Conservation (phyloP, 2,797 vertebrate species). For the Gambusia yucatana region DNA sequence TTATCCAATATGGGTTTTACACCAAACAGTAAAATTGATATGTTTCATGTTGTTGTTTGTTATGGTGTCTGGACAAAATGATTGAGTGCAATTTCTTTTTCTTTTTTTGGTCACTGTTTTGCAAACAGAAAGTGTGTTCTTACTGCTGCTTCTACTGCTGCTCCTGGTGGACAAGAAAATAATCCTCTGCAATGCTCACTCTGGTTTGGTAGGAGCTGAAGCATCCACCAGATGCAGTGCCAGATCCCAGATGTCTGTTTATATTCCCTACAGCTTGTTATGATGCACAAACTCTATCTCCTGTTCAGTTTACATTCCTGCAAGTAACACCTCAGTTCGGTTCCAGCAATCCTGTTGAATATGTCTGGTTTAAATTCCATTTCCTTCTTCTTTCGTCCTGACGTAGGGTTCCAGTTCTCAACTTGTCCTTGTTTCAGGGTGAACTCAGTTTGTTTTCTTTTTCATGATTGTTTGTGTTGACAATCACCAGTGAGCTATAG, state of each 20-base stretch:
- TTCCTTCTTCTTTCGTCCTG: conserved; percentile 34
- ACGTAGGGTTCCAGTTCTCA: background rate
- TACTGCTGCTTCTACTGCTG: conserved; percentile 14
- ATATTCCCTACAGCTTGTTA: conserved; percentile 69
- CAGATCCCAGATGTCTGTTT: conserved; percentile 68
- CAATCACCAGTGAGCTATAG: background rate
- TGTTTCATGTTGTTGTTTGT: background rate
- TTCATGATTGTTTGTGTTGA: background rate
- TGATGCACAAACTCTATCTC: conserved; percentile 59
- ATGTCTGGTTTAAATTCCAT: conserved; percentile 59
- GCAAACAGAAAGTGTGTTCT: conserved; percentile 27
- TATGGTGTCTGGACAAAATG: background rate
- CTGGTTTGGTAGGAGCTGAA: conserved; percentile 36
- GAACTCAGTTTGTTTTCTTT: conserved; percentile 6
- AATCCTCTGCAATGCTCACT: conserved; percentile 1
- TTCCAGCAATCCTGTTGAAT: conserved; percentile 47
- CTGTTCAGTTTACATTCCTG: conserved; percentile 71
- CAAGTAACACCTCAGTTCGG: conserved; percentile 54
- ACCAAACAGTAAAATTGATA: background rate
- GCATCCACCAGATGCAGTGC: conserved; percentile 57
- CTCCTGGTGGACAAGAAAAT: conserved; percentile 24
- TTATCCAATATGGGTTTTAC: background rate
- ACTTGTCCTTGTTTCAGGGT: conserved; percentile 13
- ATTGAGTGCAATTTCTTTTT: background rate
- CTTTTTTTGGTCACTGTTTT: background rate